Conservation (phyloP, 2,113 vertebrate species). For the Kryptolebias marmoratus region DNA sequence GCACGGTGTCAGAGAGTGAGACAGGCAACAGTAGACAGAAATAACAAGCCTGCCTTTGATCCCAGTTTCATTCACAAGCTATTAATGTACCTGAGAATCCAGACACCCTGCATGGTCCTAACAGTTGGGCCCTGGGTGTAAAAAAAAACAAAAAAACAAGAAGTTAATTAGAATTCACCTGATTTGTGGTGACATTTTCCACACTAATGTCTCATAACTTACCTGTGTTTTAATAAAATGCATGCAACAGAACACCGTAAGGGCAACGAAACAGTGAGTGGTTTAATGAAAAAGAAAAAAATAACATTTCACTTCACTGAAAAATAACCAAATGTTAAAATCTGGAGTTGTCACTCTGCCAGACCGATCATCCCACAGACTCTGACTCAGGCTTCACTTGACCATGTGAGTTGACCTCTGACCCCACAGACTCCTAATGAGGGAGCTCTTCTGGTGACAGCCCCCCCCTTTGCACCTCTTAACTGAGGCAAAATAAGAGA, state of each 20-base stretch:
- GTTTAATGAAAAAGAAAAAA: not conserved
- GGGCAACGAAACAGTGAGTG: too few relatives aligned
- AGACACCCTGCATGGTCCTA: constrained; percentile 55
- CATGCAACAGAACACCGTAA: too few relatives aligned
- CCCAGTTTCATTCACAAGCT: not conserved
- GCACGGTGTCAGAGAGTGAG: not conserved
- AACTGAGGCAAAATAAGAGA: constrained; percentile 11
- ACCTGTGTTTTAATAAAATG: too few relatives aligned
- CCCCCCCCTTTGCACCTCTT: constrained; percentile 18
- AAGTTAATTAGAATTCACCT: too few relatives aligned
- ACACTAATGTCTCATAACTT: too few relatives aligned
- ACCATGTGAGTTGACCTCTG: constrained; percentile 65
- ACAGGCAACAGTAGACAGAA: not conserved
- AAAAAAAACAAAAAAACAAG: constrained; percentile 18
- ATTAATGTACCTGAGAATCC: not conserved
- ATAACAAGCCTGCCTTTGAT: not conserved
- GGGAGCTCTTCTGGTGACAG: constrained; percentile 19
- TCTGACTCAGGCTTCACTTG: constrained; percentile 42
- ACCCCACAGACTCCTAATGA: constrained; percentile 46
- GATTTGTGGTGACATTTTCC: too few relatives aligned
- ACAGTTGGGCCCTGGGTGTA: constrained; percentile 20
- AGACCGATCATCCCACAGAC: not conserved
- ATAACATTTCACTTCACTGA: not conserved
- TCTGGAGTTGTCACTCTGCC: too few relatives aligned
- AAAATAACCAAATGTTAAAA: not conserved